Percentiles rank a stretch among this genome's conserved stretches.
Conservation (phyloP, 2,888 invertebrate species). For the Tachina lurida region DNA sequence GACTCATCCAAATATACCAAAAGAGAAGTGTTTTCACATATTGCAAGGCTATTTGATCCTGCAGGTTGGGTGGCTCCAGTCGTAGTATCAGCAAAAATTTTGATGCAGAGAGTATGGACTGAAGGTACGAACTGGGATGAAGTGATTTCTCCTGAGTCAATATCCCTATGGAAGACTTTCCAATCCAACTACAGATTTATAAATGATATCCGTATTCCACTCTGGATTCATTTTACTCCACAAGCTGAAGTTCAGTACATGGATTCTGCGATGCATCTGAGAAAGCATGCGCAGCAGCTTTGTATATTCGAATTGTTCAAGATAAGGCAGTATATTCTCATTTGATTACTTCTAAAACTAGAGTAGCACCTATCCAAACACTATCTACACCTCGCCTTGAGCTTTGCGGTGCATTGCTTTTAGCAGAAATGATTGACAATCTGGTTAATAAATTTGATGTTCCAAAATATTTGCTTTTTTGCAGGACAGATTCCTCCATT, state of each 20-base stretch:
- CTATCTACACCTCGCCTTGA: conserved; percentile 37
- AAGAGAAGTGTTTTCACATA: not conserved
- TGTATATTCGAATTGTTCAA: too few relatives aligned
- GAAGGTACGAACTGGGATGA: not conserved
- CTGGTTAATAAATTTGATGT: conserved; percentile 8
- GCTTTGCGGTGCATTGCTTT: conserved; percentile 29
- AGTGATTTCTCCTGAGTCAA: not conserved
- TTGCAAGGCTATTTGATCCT: not conserved
- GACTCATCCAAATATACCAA: not conserved
- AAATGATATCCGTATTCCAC: too few relatives aligned
- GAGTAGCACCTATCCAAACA: conserved; percentile 19
- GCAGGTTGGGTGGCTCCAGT: not conserved
- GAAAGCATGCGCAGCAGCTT: too few relatives aligned
- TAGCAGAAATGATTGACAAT: conserved; percentile 14
- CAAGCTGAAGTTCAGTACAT: too few relatives aligned
- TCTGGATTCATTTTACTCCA: too few relatives aligned
- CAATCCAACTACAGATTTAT: too few relatives aligned
- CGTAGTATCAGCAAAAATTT: not conserved
- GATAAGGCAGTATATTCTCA: not conserved
- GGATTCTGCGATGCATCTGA: too few relatives aligned
- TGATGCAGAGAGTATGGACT: not conserved
- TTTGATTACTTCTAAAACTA: not conserved
- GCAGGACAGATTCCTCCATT: conserved; percentile 37
- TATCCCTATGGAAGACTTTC: not conserved
- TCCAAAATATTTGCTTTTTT: not conserved